Evolutionary conservation across 2,888 invertebrate genomes (phyloP), one percentile per base, ranked within the genome.

Genomic region (Loripinus fragilis): DNA sequence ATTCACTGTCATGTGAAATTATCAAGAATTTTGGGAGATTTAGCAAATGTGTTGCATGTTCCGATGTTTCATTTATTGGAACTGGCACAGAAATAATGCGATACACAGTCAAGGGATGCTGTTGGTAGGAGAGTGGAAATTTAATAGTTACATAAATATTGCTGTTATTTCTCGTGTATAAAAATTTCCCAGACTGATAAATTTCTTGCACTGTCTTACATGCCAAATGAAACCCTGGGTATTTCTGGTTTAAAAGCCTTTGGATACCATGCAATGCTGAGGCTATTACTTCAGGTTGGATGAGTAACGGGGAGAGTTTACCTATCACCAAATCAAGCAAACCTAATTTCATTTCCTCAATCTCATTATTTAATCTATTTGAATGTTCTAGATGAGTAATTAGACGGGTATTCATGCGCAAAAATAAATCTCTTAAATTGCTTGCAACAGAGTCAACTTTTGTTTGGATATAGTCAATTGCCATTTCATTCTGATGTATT

Each of bases 11-110:
- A 65, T 23, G 28, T 33, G 75, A 77, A 30, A 77, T 60, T 2
- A 74, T 78, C 25, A 38, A 38, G 12, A 8, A 38, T 23, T 65
- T 48, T 30, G 79, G 77, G n/a, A 75, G n/a, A 67, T 73, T 38
- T 12, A 80, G 20, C 10, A 82, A 45, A 41, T 79, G 76, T 20
- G 82, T 79, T 17, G 74, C 77, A 79, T 79, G 81, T 38, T 55
- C 48, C 15, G 81, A 78, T 23, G 81, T 76, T n/a, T 65, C 35
- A 42, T 81, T 81, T 20, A 81, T 67, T 33, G 82, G 77, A 1
- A 82, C 79, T 7, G 82, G 77, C 2, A 77, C 15, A 10, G 82
- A 77, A 25, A 74, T 71, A 23, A 79, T 42, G 65, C 74, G 71
- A 60, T 50, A 82, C 25, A 82, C 23, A 30, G 74, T 23, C 28